Percentiles rank a stretch among this genome's conserved stretches.
Evolutionary conservation across 2,797 vertebrate genomes (phyloP).

Genomic region (Sus cebifrons): DNA sequence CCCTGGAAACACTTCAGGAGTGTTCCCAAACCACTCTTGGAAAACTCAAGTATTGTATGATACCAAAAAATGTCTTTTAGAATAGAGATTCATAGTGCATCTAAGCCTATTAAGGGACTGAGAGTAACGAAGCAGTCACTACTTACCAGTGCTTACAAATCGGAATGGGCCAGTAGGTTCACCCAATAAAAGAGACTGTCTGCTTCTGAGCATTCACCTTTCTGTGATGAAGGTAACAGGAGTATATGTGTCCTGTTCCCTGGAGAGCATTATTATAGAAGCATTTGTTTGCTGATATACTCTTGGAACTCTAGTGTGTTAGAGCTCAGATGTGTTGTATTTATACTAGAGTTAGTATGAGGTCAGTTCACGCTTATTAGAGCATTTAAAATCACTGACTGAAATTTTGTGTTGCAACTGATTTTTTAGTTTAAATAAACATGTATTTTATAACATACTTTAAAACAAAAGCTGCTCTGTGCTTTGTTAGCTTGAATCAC

Average conservation of each 20-base stretch:
- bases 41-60: not conserved
- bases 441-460: slow-evolving; percentile 27
- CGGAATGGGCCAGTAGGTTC: not conserved
- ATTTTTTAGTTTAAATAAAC: slow-evolving; percentile 55
- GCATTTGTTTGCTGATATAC: not conserved
- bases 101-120: not conserved
- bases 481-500: not conserved
- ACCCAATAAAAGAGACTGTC: not conserved
- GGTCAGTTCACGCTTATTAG: slow-evolving; percentile 30
- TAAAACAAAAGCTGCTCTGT: not conserved
- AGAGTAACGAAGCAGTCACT: not conserved
- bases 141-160: not conserved
- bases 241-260: not conserved
- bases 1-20: not conserved
- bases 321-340: not conserved
- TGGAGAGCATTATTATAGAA: not conserved
- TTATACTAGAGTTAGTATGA: not conserved
- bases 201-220: not conserved
- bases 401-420: slow-evolving; percentile 59
- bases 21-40: not conserved
- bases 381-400: slow-evolving; percentile 7
- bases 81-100: not conserved
- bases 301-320: not conserved
- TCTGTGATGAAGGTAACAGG: not conserved
- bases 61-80: slow-evolving; percentile 7